phyloP scores from a whole-genome alignment of 2,888 invertebrate genomes.

The Monopis laevigella region DNA sequence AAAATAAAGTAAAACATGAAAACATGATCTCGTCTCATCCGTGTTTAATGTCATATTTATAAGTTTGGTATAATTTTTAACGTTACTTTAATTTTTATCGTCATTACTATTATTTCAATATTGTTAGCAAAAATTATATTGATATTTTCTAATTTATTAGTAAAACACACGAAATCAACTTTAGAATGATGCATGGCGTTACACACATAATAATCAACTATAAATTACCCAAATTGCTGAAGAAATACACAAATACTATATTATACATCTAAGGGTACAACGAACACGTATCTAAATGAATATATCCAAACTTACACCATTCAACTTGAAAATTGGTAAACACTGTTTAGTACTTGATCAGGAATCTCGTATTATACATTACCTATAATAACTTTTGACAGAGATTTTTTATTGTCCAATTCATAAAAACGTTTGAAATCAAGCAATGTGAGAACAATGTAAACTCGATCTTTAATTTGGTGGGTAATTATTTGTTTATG shows the following conservation, averaged over 20 bases:
- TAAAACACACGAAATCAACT: neutral
- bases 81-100: no score
- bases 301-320: conserved; percentile 11
- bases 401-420: no score
- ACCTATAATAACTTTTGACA: no score
- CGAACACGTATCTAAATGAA: conserved; percentile 2
- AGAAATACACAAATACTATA: neutral
- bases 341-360: no score
- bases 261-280: conserved; percentile 5
- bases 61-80: no score
- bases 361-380: neutral
- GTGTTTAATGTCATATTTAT: no score
- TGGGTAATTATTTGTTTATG: conserved; percentile 7
- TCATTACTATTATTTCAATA: no score
- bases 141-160: neutral
- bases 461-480: conserved; percentile 2
- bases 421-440: neutral
- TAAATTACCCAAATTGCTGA: no score
- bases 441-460: conserved; percentile 7
- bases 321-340: neutral
- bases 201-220: neutral
- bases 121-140: no score
- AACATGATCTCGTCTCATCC: conserved; percentile 10
- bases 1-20: conserved; percentile 12
- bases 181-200: neutral